Evolutionary conservation across 2,888 invertebrate species (phyloP).

Genomic region (Nymphalis urticae): DNA sequence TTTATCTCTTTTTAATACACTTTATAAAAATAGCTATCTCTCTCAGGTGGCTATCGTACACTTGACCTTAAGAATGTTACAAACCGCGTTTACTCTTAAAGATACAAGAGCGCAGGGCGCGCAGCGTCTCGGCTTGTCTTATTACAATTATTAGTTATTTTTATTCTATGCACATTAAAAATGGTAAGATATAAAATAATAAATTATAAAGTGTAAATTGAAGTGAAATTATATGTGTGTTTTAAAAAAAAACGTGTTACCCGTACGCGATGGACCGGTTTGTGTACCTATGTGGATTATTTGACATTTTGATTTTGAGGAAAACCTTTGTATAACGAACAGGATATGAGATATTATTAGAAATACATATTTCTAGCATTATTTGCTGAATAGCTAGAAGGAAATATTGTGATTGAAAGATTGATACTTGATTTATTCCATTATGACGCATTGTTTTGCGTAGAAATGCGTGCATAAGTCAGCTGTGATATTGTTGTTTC

Average conservation of each 20-base stretch:
- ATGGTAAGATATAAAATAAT: slow-evolving; percentile 25
- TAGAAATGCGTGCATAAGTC: too few relatives aligned
- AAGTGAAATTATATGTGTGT: neutral
- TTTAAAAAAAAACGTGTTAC: neutral
- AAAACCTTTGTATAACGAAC: slow-evolving; percentile 9
- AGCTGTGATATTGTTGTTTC: too few relatives aligned
- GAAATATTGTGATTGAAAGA: too few relatives aligned
- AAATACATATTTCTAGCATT: neutral
- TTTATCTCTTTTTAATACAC: slow-evolving; percentile 44
- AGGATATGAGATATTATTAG: slow-evolving; percentile 11
- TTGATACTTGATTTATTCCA: too few relatives aligned
- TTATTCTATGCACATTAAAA: slow-evolving; percentile 24
- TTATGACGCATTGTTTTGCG: too few relatives aligned
- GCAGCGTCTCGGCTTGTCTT: slow-evolving; percentile 36
- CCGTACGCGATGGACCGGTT: neutral
- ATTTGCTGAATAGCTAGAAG: neutral
- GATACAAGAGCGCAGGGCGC: slow-evolving; percentile 50
- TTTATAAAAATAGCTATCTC: slow-evolving; percentile 44
- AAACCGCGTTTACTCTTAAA: slow-evolving; percentile 56
- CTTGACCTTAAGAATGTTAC: slow-evolving; percentile 64
- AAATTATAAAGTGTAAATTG: neutral
- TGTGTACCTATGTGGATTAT: neutral
- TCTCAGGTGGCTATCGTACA: slow-evolving; percentile 59
- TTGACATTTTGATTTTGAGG: slow-evolving; percentile 22
- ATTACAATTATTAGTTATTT: neutral